These are phyloP conservation scores for Leptodactylus fuscus DNA, from an alignment of 2,113 vertebrate species.

Conservation along the genomic window DNA sequence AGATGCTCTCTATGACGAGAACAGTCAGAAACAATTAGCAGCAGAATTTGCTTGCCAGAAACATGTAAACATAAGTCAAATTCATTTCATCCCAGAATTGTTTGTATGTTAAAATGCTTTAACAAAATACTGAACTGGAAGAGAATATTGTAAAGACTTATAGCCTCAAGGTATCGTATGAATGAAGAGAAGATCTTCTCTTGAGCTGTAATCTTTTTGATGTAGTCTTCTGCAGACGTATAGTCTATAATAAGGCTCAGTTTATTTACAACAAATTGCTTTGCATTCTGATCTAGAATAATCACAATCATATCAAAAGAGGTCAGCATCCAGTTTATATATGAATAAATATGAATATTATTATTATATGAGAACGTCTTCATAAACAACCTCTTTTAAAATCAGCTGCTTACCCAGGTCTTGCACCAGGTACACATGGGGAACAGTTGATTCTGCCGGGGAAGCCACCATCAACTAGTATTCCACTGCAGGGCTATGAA, in stretches of 20 bases:
- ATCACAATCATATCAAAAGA: not conserved
- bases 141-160: not conserved
- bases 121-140: constrained; percentile 9
- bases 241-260: not conserved
- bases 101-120: constrained; percentile 17
- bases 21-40: constrained; percentile 8
- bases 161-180: constrained; percentile 17
- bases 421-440: too few species aligned
- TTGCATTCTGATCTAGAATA: not conserved
- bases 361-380: too few species aligned
- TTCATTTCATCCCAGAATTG: not conserved
- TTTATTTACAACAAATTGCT: not conserved
- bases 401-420: too few species aligned
- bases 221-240: not conserved
- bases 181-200: not conserved
- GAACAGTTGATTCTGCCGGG: too few species aligned
- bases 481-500: too few species aligned
- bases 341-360: not conserved
- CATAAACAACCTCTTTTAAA: too few species aligned
- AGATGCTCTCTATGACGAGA: constrained; percentile 2
- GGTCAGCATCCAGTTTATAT: not conserved
- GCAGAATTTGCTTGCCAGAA: not conserved
- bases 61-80: not conserved
- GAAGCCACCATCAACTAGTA: too few species aligned
- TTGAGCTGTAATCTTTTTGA: too few species aligned